Evolutionary conservation across 2,888 invertebrate species (phyloP).

Genomic region (Callyntrura sp.): DNA sequence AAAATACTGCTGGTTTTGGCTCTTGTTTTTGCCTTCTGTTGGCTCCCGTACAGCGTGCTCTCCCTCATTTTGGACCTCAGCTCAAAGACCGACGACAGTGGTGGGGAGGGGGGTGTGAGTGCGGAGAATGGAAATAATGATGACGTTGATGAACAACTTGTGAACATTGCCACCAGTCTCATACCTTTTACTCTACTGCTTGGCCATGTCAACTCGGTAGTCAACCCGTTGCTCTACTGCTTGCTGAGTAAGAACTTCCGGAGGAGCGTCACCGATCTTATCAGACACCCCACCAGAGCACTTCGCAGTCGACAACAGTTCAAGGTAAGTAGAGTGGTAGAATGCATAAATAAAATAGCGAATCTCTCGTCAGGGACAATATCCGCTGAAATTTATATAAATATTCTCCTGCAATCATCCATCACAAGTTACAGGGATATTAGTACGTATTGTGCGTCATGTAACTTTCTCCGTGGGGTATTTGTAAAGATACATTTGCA

Average conservation of each 20-base stretch:
- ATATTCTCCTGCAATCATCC: no score
- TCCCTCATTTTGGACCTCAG: constrained; percentile 89
- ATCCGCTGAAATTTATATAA: no score
- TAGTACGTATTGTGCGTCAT: no score
- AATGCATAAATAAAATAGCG: neutral
- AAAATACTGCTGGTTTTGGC: constrained; percentile 91
- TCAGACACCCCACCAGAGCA: constrained; percentile 84
- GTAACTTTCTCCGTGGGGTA: no score
- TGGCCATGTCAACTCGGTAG: constrained; percentile 91
- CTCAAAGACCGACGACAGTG: constrained; percentile 78
- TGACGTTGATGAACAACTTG: constrained; percentile 84
- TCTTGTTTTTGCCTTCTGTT: constrained; percentile 91
- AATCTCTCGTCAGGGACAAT: no score
- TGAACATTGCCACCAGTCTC: constrained; percentile 78
- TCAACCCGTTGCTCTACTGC: constrained; percentile 92
- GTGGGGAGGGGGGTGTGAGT: no score
- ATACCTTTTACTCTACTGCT: constrained; percentile 89
- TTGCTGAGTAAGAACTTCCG: constrained; percentile 91
- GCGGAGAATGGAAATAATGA: constrained; percentile 81
- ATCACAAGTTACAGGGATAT: no score
- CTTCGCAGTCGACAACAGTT: constrained; percentile 84
- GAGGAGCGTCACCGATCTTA: constrained; percentile 88
- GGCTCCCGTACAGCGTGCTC: constrained; percentile 92
- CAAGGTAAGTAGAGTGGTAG: constrained; percentile 84
- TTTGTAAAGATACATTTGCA: no score